phyloP scores from a whole-genome alignment of 2,113 vertebrate genomes.

The Hemicordylus capensis region DNA sequence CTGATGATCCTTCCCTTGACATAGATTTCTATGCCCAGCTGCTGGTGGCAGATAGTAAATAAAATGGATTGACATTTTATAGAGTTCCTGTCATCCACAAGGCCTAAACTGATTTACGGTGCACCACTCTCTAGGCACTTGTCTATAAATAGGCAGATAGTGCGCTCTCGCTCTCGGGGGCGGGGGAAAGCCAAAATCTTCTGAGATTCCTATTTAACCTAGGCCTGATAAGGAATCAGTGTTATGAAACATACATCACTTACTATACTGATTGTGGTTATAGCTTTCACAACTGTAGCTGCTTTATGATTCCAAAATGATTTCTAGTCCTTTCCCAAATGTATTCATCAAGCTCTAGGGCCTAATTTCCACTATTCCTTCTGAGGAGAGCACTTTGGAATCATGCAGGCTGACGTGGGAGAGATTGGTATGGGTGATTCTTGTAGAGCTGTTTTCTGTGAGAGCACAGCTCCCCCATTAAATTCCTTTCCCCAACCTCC shows the following conservation, averaged over 20 bases:
- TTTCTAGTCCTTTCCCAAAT: neutral
- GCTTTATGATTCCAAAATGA: neutral
- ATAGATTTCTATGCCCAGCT: conserved; percentile 24
- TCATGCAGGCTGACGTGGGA: neutral
- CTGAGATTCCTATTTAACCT: neutral
- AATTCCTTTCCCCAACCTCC: neutral
- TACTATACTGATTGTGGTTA: neutral
- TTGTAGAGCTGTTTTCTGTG: neutral
- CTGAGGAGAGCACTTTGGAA: neutral
- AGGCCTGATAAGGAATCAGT: neutral
- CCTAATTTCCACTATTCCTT: neutral
- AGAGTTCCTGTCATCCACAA: neutral
- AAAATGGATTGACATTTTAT: conserved; percentile 35
- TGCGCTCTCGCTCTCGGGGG: neutral
- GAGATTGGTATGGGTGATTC: neutral
- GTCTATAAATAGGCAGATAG: conserved; percentile 9
- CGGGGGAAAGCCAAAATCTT: neutral
- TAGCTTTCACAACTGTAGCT: neutral
- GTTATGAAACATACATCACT: neutral
- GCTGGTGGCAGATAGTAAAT: conserved; percentile 36
- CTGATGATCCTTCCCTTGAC: conserved; percentile 29
- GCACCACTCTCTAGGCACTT: neutral
- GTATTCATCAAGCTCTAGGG: neutral
- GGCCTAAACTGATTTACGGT: neutral
- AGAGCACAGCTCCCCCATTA: neutral